Evolutionary conservation across 2,888 invertebrate species (phyloP), one percentile per base, ranked within the genome.

Genomic region (Oscheius myriophilus): DNA sequence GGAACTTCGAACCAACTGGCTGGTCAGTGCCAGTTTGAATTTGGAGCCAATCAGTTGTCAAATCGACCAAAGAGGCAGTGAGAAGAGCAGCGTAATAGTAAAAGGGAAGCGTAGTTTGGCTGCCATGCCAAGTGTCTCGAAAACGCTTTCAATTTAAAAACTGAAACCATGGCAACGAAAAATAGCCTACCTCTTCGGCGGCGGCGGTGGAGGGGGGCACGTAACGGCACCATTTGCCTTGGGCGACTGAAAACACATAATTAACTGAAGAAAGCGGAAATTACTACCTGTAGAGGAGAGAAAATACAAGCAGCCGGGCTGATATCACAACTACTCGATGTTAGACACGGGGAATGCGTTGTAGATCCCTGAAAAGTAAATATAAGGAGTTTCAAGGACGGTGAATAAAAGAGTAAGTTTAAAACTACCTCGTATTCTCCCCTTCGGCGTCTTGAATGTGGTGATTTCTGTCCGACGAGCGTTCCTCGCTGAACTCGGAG

Each of bases 91-190:
- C 4, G 33, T 6, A 33, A 33, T 33, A 3, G 9, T 6, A 33
- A 3, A 33, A 33, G 33, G 9, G 67, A 23, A 61, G 61, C 16
- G 61, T 59, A 3, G 61, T 59, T 42, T 52, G 67, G 51, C 67
- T 52, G 9, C 33, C 43, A 16, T 43, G n/a, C 25, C 23, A 16
- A 53, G 4, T 3, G 11, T 4, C 3, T 49, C 49, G 49, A 49
- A 49, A 21, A 33, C 3, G 33, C 33, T 33, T 33, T 33, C 33
- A 33, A 33, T 33, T 33, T 33, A 9, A 33, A 43, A 16, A 21
- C 6, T 59, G 67, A 39, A 61, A 67, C 67, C 59, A 53, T 61
- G 33, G 33, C 33, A 67, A 66, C 18, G 14, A 23, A 52, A n/a
- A 25, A n/a, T 45, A 45, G 9, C 16, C 57, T 6, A 33, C 33